Evolutionary conservation across 2,888 invertebrate genomes (phyloP), one percentile per base, ranked within the genome.

Genomic region (Hipparchia sbordonii): DNA sequence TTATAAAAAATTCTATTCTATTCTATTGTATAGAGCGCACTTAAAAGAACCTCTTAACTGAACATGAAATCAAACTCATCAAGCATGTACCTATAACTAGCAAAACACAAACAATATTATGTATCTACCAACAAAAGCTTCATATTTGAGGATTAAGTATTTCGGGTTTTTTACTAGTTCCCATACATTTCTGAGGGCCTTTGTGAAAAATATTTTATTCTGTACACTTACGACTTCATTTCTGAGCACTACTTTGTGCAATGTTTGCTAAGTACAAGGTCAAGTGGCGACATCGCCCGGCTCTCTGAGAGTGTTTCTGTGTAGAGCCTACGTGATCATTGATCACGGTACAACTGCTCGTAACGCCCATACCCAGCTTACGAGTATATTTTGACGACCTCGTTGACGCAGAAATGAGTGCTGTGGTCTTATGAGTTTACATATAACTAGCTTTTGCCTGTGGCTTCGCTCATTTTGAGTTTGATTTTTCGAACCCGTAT

Each of bases 271-370:
- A 70, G 66, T 57, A 57, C 13, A 63, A 72, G 62, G 61, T 60
- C 70, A 54, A 70, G 61, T 63, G 72, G 62, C 33, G 56, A 69
- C 33, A 71, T 72, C 59, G 33, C 67, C 60, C 46, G 72, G 51
- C 67, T 59, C 33, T 63, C 54, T 74, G 61, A 74, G 67, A 72
- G 74, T 72, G 45, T 74, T 74, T 62, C 70, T 63, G 45, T 74
- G 74, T 74, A 70, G 51, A 67, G 68, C 63, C 74, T 74, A 74
- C 74, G 74, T 74, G 74, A 71, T 67, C 56, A 74, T 39, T 39
- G 39, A 39, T 39, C 59, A 70, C 52, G 56, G 68, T 60, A 69
- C 68, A 23, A 23, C 23, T 66, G 56, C 61, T 52, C 52, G 23
- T 61, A 61, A 52, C 23, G 23, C 52, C 52, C 62, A 7, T 9